Evolutionary conservation across 2,888 invertebrate species (phyloP).

Genomic region (Cheilosia scutellata): DNA sequence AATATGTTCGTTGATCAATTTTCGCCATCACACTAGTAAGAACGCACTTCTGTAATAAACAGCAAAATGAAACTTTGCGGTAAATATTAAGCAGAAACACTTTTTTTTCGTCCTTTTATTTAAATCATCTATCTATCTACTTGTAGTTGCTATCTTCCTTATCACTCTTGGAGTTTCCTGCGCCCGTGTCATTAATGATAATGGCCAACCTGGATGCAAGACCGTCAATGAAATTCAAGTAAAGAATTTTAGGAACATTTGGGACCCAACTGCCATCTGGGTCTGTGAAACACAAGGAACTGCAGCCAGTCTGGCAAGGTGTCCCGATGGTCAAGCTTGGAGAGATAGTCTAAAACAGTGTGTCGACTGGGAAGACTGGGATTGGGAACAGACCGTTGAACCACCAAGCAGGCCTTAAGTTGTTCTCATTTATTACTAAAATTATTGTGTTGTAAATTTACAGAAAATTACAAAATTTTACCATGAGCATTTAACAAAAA

Average conservation of each 20-base stretch:
- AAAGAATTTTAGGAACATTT: constrained; percentile 78
- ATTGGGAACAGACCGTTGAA: constrained; percentile 78
- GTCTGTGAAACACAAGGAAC: constrained; percentile 77
- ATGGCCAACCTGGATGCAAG: constrained; percentile 80
- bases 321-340: constrained; percentile 77
- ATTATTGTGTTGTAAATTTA: background rate
- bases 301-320: constrained; percentile 76
- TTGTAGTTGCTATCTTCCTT: background rate
- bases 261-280: constrained; percentile 81
- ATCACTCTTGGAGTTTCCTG: constrained; percentile 6
- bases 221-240: constrained; percentile 78
- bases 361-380: constrained; percentile 80
- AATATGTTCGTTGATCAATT: background rate
- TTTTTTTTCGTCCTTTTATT: background rate
- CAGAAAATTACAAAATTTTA: background rate
- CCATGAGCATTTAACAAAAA: too few relatives aligned
- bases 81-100: background rate
- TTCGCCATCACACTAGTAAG: background rate
- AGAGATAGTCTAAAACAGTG: constrained; percentile 79
- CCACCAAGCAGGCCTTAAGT: constrained; percentile 77
- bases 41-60: background rate
- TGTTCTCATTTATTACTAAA: background rate
- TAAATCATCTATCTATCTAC: background rate
- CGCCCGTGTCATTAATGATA: constrained; percentile 48
- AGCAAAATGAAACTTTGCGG: constrained; percentile 36